These are phyloP conservation scores for Linurgus olivaceus DNA, from an alignment of 2,797 vertebrate genomes.

Conservation along the genomic window DNA sequence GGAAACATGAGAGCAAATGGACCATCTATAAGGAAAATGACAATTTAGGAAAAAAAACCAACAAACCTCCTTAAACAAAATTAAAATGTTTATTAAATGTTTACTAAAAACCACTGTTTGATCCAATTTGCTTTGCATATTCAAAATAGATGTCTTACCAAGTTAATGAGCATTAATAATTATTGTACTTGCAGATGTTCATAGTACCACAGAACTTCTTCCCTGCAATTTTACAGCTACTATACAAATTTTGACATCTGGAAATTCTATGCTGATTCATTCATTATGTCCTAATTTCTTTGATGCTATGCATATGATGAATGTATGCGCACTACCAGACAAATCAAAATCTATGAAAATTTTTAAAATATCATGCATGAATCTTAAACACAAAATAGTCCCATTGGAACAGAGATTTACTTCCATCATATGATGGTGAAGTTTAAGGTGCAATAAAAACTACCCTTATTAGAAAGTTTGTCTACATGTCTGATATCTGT, in stretches of 20 bases:
- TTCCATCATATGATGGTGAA: background rate
- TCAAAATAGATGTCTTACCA: background rate
- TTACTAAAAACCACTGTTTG: background rate
- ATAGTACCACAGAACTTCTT: background rate
- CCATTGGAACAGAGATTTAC: background rate
- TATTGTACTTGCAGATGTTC: background rate
- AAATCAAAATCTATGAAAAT: background rate
- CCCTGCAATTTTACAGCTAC: background rate
- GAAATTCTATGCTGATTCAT: background rate
- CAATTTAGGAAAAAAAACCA: rapidly evolving
- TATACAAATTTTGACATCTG: background rate
- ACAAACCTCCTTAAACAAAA: background rate
- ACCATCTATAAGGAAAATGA: background rate
- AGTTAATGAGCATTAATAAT: background rate
- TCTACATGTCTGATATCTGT: background rate
- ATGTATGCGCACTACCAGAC: background rate
- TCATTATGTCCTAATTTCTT: background rate
- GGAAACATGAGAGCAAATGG: background rate
- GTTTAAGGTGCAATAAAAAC: background rate
- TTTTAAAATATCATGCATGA: background rate
- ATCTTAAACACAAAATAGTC: background rate
- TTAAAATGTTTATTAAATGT: background rate
- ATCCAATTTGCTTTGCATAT: background rate
- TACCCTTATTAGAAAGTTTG: background rate
- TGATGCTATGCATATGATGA: background rate